Conservation (phyloP, 1,140 invertebrate species). For the Gonioctena quinquepunctata region DNA sequence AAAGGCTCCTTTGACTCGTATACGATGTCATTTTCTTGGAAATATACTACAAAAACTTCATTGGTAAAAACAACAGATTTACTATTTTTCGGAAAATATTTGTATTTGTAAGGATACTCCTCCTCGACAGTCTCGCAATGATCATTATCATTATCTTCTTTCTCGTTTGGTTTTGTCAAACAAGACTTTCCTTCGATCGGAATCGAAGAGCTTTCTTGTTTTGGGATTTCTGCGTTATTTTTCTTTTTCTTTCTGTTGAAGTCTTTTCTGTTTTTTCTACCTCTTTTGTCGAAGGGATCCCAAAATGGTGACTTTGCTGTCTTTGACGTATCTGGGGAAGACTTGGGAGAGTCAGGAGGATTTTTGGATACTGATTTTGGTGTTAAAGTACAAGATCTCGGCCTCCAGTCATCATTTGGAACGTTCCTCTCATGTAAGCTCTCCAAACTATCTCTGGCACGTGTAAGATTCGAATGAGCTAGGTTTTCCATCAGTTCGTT, state of each 20-base stretch:
- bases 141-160: conserved; percentile 15
- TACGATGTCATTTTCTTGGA: conserved; percentile 44
- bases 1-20: conserved; percentile 47
- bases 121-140: conserved; percentile 26
- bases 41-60: conserved; percentile 49
- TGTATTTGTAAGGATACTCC: conserved; percentile 27
- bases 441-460: conserved; percentile 38
- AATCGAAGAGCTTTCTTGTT: conserved; percentile 15
- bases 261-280: conserved; percentile 33
- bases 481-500: conserved; percentile 28
- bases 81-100: conserved; percentile 40
- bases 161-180: conserved; percentile 9
- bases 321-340: conserved; percentile 32
- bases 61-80: conserved; percentile 49
- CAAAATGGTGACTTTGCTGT: conserved; percentile 31
- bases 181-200: conserved; percentile 26
- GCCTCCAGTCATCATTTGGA: conserved; percentile 17
- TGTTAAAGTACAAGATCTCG: conserved; percentile 14
- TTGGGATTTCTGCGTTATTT: conserved; percentile 22
- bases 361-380: conserved; percentile 15
- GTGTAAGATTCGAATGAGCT: conserved; percentile 17
- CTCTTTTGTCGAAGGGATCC: conserved; percentile 37
- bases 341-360: conserved; percentile 35
- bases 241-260: conserved; percentile 27
- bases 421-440: conserved; percentile 25